Percentiles rank a stretch among this genome's conserved stretches.
These are phyloP conservation scores for Pilophorus perplexus DNA, from an alignment of 2,888 invertebrate species.

Conservation along the genomic window DNA sequence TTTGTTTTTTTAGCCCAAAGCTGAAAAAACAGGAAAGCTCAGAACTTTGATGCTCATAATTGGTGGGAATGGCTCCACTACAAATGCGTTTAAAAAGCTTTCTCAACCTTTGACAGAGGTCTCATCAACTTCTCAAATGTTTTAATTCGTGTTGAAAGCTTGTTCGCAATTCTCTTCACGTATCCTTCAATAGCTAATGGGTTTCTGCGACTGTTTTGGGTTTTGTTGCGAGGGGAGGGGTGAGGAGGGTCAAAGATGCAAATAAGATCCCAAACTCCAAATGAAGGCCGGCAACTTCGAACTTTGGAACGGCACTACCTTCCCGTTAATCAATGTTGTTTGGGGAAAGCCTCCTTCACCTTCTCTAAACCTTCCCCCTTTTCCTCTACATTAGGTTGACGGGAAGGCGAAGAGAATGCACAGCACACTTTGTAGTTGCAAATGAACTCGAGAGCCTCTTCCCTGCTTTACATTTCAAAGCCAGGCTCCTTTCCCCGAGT, in stretches of 20 bases:
- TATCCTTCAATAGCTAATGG: background rate
- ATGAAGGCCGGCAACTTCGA: constrained; percentile 2
- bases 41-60: too few relatives aligned
- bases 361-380: too few relatives aligned
- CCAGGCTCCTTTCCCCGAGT: constrained; percentile 3
- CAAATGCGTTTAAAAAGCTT: background rate
- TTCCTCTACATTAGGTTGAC: too few relatives aligned
- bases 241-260: constrained; percentile 3
- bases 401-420: constrained; percentile 5
- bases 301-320: background rate
- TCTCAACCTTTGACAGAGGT: background rate
- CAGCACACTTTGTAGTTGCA: constrained; percentile 34
- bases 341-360: background rate
- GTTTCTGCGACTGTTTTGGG: too few relatives aligned
- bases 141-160: background rate
- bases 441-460: constrained; percentile 23
- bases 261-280: constrained; percentile 7
- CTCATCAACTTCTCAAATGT: background rate
- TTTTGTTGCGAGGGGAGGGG: too few relatives aligned
- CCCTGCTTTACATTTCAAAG: constrained; percentile 22
- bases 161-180: background rate
- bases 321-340: constrained; percentile 28
- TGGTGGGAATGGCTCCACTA: too few relatives aligned
- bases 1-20: too few relatives aligned
- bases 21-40: too few relatives aligned